Conservation (phyloP, 2,888 invertebrate species). For the Campoletis raptor region DNA sequence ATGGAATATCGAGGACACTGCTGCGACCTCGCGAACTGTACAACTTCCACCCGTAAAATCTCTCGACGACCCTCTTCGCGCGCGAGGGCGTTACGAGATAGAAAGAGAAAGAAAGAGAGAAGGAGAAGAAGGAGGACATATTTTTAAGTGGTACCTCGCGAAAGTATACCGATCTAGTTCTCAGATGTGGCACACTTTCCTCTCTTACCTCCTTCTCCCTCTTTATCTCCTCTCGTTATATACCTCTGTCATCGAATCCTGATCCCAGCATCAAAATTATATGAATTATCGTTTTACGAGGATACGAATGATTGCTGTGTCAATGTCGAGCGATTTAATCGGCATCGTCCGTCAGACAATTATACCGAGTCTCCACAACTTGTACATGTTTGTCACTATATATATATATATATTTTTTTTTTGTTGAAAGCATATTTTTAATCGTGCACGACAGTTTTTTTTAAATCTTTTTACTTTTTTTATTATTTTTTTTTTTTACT, state of each 20-base stretch:
- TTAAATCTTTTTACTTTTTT: too few species aligned
- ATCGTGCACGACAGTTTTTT: conserved; percentile 38
- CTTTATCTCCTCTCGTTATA: conserved; percentile 18
- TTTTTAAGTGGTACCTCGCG: conserved; percentile 48
- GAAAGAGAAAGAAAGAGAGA: conserved; percentile 48
- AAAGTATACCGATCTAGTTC: conserved; percentile 62
- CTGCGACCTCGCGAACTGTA: conserved; percentile 60
- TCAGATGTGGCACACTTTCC: conserved; percentile 63
- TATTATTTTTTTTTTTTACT: neutral
- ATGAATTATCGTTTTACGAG: conserved; percentile 63
- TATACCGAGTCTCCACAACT: conserved; percentile 18
- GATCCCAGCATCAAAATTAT: conserved; percentile 52
- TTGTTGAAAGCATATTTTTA: conserved; percentile 48
- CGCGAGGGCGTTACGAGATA: conserved; percentile 62
- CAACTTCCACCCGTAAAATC: conserved; percentile 42
- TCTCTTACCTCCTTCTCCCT: conserved; percentile 14
- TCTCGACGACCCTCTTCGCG: conserved; percentile 52
- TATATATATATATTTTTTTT: neutral
- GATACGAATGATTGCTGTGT: conserved; percentile 58
- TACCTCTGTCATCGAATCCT: conserved; percentile 44
- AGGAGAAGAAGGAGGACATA: conserved; percentile 39
- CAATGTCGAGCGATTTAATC: conserved; percentile 60
- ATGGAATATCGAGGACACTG: conserved; percentile 65
- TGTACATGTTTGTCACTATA: neutral
- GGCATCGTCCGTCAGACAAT: conserved; percentile 37